Conservation (phyloP, 2,113 vertebrate species). For the Solea solea region DNA sequence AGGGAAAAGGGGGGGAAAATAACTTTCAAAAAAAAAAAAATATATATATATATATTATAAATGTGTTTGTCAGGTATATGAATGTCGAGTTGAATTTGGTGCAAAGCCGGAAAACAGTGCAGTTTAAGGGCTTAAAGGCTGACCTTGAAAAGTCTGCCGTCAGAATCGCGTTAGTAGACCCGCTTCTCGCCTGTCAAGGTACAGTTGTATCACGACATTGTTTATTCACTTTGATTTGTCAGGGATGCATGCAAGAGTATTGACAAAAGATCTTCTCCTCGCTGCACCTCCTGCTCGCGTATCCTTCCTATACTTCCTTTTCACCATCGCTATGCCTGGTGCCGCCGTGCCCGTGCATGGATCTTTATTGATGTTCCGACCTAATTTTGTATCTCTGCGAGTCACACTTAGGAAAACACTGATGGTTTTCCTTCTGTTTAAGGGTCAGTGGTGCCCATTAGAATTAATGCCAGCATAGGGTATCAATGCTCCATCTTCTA, state of each 20-base stretch:
- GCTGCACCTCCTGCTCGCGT: conserved; percentile 49
- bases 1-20: conserved; percentile 55
- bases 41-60: conserved; percentile 52
- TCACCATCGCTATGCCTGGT: conserved; percentile 13
- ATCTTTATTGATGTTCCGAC: conserved; percentile 55
- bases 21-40: conserved; percentile 61
- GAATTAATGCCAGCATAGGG: conserved; percentile 70
- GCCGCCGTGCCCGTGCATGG: conserved; percentile 23
- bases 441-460: conserved; percentile 80
- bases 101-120: conserved; percentile 72
- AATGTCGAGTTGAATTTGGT: conserved; percentile 75
- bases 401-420: conserved; percentile 74
- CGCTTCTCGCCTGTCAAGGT: conserved; percentile 79
- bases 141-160: conserved; percentile 84
- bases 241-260: conserved; percentile 81
- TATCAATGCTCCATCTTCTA: conserved; percentile 74
- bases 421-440: conserved; percentile 77
- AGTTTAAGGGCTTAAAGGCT: conserved; percentile 81
- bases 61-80: conserved; percentile 74
- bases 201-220: conserved; percentile 80
- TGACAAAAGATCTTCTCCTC: conserved; percentile 80
- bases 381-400: conserved; percentile 77
- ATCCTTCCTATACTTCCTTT: conserved; percentile 50
- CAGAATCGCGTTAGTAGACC: conserved; percentile 79
- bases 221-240: conserved; percentile 88